Base-by-base conservation (phyloP, 2,113 vertebrate species). In the Lepus timidus region DNA sequence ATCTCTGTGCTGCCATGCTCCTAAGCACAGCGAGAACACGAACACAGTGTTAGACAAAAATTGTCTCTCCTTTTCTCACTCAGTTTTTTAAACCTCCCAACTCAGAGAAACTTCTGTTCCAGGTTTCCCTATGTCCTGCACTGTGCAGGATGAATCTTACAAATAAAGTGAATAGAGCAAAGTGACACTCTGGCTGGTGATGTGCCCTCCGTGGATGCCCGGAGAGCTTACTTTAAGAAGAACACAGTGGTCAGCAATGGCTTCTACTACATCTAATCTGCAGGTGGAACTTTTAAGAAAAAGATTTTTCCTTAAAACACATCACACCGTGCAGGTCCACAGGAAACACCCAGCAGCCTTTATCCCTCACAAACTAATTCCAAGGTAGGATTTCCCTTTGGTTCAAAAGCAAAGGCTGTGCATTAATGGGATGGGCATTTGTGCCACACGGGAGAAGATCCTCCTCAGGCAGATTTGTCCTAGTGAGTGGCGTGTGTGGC, bases 321-420 rank as follows among this genome's bases (percentile, higher is more conserved):
- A 20, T 70, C 75, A 49, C 7, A 51, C 16, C 25, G 79, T 86
- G 9, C 8, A 89, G 58, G 58, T 61, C 79, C 61, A 85, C 44
- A 93, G 55, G 65, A 79, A 89, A 85, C 20, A 85, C 44, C 31
- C 9, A 92, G 27, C n/a, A 88, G 71, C 79, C 23, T 39, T 75
- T 90, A 58, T 62, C 25, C 79, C 95, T 75, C 13, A 75, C 31
- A 90, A 79, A n/a, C 25, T 78, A 83, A 86, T 78, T 90, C 27
- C 70, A 85, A 93, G 9, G 64, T 85, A 67, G 83, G n/a, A 70
- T 83, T 93, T 95, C 61, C 88, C 20, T 88, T 75, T 71, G 55
- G 20, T 85, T 87, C 78, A 88, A 91, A 84, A 96, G n/a, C 62
- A 73, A 92, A 94, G 20, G 76, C 10, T 78, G 6, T 93, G 85